phyloP scores from a whole-genome alignment of 64 coral and sea anemone species.

The Actinia tenebrosa region DNA sequence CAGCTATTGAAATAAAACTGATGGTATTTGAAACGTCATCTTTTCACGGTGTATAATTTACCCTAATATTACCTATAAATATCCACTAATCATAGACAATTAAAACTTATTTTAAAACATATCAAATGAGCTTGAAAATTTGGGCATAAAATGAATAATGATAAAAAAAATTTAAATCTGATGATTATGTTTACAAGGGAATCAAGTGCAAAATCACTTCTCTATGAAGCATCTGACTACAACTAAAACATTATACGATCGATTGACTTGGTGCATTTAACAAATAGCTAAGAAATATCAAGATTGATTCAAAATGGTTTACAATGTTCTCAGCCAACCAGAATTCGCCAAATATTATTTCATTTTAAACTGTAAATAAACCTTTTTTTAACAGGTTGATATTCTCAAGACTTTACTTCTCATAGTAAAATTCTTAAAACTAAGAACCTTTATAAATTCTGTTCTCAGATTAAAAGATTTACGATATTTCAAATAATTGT shows the following conservation, averaged over 20 bases:
- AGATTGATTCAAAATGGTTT: not conserved
- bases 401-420: not conserved
- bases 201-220: not conserved
- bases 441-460: not conserved
- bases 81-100: too few relatives aligned
- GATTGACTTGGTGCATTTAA: not conserved
- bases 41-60: too few relatives aligned
- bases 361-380: constrained; percentile 2
- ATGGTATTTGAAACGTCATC: too few relatives aligned
- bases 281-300: not conserved
- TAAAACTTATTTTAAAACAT: too few relatives aligned
- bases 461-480: not conserved
- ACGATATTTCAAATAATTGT: not conserved
- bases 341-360: constrained; percentile 55
- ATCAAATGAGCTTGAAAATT: too few relatives aligned
- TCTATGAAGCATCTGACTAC: not conserved
- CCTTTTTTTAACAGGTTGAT: constrained; percentile 17
- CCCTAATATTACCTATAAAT: too few relatives aligned
- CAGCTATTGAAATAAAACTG: too few relatives aligned
- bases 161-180: too few relatives aligned
- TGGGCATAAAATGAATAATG: too few relatives aligned
- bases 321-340: constrained; percentile 69
- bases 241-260: not conserved
- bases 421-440: not conserved
- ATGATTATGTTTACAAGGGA: not conserved